These are phyloP conservation scores for Cryptus viduatorius DNA, from an alignment of 2,888 invertebrate species.

Conservation along the genomic window DNA sequence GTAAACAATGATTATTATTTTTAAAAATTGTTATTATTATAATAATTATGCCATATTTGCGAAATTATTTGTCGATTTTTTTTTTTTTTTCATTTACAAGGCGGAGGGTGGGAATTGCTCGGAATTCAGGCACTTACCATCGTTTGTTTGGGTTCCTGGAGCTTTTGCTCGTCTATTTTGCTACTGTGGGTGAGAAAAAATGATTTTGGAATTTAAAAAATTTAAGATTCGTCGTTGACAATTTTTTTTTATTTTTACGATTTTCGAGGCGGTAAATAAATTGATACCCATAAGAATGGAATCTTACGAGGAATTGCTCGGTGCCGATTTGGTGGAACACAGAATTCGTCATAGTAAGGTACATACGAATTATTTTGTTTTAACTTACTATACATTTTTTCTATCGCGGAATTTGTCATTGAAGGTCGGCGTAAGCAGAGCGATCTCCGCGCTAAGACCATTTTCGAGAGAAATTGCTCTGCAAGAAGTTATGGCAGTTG, in stretches of 20 bases:
- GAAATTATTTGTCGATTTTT: not conserved
- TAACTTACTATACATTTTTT: not conserved
- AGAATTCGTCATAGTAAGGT: conserved; percentile 91
- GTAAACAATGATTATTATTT: no score
- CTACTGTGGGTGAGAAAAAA: conserved; percentile 89
- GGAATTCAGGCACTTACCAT: conserved; percentile 93
- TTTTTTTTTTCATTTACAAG: conserved; percentile 76
- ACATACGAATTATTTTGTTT: not conserved
- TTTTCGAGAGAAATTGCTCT: conserved; percentile 86
- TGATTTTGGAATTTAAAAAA: not conserved
- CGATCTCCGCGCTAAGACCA: conserved; percentile 90
- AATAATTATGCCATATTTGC: no score
- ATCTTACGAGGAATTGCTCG: conserved; percentile 93
- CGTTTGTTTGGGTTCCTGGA: conserved; percentile 91
- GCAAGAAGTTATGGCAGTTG: conserved; percentile 86
- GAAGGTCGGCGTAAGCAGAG: conserved; percentile 89
- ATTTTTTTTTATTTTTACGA: conserved; percentile 52
- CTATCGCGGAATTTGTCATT: not conserved
- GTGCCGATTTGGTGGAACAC: conserved; percentile 96
- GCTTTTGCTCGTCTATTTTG: conserved; percentile 89
- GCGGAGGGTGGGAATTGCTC: conserved; percentile 95
- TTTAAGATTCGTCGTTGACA: not conserved
- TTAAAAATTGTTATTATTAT: no score
- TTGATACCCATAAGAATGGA: conserved; percentile 94
- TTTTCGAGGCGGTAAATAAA: conserved; percentile 88